phyloP scores from a whole-genome alignment of 1,140 invertebrate species.

The Lysiphlebus fabarum region DNA sequence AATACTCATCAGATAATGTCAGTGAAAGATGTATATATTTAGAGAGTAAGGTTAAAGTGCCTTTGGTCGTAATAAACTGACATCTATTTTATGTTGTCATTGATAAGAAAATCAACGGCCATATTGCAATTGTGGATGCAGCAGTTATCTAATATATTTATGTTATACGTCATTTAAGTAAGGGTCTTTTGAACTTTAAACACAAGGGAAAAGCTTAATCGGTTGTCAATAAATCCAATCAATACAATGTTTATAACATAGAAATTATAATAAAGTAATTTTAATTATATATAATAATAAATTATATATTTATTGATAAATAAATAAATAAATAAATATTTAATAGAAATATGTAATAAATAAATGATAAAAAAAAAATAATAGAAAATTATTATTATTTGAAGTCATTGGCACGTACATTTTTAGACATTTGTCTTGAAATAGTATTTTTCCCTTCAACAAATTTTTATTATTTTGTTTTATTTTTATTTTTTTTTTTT shows the following conservation, averaged over 20 bases:
- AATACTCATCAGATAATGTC: slow-evolving; percentile 8
- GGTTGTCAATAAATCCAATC: not conserved
- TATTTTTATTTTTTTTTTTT: slow-evolving; percentile 5
- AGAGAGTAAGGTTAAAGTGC: slow-evolving; percentile 3
- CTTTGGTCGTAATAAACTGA: slow-evolving; percentile 13
- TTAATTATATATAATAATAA: too few species aligned
- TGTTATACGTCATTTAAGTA: not conserved
- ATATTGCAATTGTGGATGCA: not conserved
- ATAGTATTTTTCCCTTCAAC: not conserved
- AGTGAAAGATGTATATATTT: slow-evolving; percentile 2
- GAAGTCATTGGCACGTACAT: slow-evolving; percentile 14
- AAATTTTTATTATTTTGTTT: slow-evolving; percentile 15
- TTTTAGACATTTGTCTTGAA: not conserved
- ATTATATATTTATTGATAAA: too few species aligned
- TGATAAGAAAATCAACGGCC: slow-evolving; percentile 12
- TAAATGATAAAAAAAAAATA: not conserved
- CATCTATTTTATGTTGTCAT: not conserved
- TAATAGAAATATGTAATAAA: not conserved
- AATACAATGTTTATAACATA: too few species aligned
- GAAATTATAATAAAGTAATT: too few species aligned
- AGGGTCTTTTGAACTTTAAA: not conserved
- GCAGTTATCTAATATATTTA: not conserved
- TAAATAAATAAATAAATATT: not conserved
- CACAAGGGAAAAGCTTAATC: slow-evolving; percentile 10
- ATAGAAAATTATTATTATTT: slow-evolving; percentile 1